Conservation (phyloP, 1,140 invertebrate genomes). For the Zaprionus africanus region DNA sequence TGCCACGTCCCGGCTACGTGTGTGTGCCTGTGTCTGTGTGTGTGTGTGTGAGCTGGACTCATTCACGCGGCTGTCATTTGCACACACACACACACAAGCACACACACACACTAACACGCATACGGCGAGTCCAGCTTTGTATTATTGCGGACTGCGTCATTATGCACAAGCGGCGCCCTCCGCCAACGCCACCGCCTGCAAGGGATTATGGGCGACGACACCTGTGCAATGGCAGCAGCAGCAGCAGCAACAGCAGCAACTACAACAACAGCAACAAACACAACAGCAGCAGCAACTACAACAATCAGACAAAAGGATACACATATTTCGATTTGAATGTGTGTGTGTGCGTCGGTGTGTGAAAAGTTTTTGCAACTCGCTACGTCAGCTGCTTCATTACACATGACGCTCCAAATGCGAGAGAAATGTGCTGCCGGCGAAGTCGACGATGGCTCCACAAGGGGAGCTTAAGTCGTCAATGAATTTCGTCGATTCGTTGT, state of each 20-base stretch:
- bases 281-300: constrained; percentile 27
- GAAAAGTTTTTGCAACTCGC: constrained; percentile 74
- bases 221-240: constrained; percentile 62
- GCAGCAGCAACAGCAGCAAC: not conserved
- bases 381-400: constrained; percentile 82
- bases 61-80: constrained; percentile 64
- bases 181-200: constrained; percentile 41
- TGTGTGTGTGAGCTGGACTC: constrained; percentile 35
- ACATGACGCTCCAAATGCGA: constrained; percentile 48
- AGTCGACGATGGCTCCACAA: constrained; percentile 1
- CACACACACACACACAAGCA: constrained; percentile 21
- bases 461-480: not conserved
- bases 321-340: constrained; percentile 15
- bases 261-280: constrained; percentile 32
- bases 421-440: constrained; percentile 11
- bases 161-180: constrained; percentile 76
- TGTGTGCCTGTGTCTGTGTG: constrained; percentile 37
- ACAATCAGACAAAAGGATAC: constrained; percentile 29
- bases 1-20: constrained; percentile 22
- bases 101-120: constrained; percentile 14
- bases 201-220: constrained; percentile 79
- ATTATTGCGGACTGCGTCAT: constrained; percentile 71
- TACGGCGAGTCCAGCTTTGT: constrained; percentile 50
- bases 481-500: not conserved
- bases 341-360: constrained; percentile 29